These are phyloP conservation scores for Uria lomvia DNA, from an alignment of 2,113 vertebrate genomes.

Conservation along the genomic window DNA sequence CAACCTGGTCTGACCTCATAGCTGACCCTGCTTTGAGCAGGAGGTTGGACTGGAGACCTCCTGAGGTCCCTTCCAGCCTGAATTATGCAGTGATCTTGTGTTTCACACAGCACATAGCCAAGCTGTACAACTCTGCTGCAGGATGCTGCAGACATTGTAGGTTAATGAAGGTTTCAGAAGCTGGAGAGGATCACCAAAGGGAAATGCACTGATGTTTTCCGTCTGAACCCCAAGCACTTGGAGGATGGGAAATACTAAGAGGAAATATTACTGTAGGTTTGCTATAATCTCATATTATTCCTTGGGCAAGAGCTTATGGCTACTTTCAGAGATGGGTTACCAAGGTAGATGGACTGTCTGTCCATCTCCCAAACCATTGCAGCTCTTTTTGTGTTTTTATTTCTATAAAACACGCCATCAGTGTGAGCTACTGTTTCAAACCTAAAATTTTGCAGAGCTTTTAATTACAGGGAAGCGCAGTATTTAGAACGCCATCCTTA, in stretches of 20 bases:
- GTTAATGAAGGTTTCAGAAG: background rate
- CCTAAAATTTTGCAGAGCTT: slow-evolving; percentile 59
- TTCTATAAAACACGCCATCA: slow-evolving; percentile 34
- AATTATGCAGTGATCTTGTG: background rate
- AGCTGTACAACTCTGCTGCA: background rate
- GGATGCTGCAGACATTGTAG: background rate
- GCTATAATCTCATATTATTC: background rate
- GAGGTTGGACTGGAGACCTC: background rate
- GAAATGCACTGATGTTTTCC: background rate
- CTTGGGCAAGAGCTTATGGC: background rate
- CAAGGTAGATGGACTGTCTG: background rate
- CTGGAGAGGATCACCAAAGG: background rate
- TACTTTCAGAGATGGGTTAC: background rate
- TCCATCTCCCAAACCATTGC: background rate
- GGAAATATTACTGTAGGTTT: background rate
- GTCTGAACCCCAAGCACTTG: background rate
- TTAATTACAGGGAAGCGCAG: slow-evolving; percentile 48
- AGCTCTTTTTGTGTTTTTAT: slow-evolving; percentile 16
- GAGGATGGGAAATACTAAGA: background rate
- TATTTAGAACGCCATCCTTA: slow-evolving; percentile 48
- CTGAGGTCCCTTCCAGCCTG: background rate
- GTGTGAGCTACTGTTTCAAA: slow-evolving; percentile 16
- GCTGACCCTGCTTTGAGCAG: background rate
- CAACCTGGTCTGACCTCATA: background rate
- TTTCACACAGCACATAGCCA: background rate